Conservation (phyloP, 2,113 vertebrate species). For the Campylorhamphus procurvoides region DNA sequence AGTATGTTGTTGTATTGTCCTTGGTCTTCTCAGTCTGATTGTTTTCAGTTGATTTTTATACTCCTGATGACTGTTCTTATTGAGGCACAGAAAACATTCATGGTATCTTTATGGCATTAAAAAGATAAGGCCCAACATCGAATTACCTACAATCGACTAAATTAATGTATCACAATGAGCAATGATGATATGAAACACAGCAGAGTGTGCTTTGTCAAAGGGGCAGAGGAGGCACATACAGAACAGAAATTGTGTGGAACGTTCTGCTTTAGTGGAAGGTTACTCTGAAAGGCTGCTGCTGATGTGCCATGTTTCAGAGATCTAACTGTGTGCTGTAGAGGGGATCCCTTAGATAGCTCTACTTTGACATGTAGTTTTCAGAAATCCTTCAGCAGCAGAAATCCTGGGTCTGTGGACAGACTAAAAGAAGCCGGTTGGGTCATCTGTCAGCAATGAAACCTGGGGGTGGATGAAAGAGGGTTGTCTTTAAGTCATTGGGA, state of each 20-base stretch:
- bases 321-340: neutral
- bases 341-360: neutral
- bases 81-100: neutral
- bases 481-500: neutral
- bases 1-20: neutral
- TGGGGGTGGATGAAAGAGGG: neutral
- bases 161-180: neutral
- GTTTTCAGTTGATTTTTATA: neutral
- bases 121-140: neutral
- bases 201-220: neutral
- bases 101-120: neutral
- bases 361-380: neutral
- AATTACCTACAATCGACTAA: neutral
- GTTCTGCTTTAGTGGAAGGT: neutral
- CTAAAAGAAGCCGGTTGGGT: neutral
- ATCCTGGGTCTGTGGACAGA: fast-evolving
- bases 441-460: neutral
- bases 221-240: neutral
- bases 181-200: neutral
- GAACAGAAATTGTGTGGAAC: neutral
- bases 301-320: neutral
- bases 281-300: neutral
- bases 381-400: neutral
- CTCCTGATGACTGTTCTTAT: neutral
- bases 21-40: neutral